Percentiles rank a stretch among this genome's conserved stretches.
phyloP scores from a whole-genome alignment of 2,888 invertebrate species.

The Pyrocoelia pectoralis region DNA sequence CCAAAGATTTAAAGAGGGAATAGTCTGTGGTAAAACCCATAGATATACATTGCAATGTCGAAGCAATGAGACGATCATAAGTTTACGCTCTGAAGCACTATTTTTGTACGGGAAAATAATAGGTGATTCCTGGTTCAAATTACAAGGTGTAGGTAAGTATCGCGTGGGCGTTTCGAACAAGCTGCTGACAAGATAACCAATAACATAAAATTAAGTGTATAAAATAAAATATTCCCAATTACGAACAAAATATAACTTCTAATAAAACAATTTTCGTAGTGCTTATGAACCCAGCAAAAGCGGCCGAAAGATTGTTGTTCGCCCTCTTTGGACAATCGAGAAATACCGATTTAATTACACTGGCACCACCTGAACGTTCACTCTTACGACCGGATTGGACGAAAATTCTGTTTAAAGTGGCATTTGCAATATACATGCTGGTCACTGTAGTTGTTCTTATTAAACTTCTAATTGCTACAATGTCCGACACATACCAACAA shows the following conservation, averaged over 20 bases:
- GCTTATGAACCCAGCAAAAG: slow-evolving; percentile 87
- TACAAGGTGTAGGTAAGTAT: too few species aligned
- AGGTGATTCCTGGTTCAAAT: too few species aligned
- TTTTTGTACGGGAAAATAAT: too few species aligned
- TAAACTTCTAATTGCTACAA: slow-evolving; percentile 99
- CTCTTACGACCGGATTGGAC: slow-evolving; percentile 84
- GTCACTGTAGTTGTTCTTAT: slow-evolving; percentile 97
- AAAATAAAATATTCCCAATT: neutral
- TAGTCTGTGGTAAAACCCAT: too few species aligned
- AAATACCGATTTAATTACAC: slow-evolving; percentile 72
- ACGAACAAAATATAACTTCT: neutral
- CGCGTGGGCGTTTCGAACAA: too few species aligned
- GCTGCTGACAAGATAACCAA: too few species aligned
- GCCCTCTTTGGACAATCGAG: slow-evolving; percentile 96
- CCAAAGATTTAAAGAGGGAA: too few species aligned
- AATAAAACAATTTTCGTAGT: slow-evolving; percentile 65
- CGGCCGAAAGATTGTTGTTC: slow-evolving; percentile 97
- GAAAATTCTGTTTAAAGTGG: slow-evolving; percentile 85
- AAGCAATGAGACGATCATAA: too few species aligned
- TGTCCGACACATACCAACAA: slow-evolving; percentile 99
- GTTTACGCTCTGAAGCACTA: too few species aligned
- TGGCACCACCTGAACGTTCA: slow-evolving; percentile 60
- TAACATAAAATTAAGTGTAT: too few species aligned
- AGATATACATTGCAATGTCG: too few species aligned
- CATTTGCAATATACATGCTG: slow-evolving; percentile 97